Base-by-base conservation (phyloP, 1,140 invertebrate genomes). In the Lerema accius region DNA sequence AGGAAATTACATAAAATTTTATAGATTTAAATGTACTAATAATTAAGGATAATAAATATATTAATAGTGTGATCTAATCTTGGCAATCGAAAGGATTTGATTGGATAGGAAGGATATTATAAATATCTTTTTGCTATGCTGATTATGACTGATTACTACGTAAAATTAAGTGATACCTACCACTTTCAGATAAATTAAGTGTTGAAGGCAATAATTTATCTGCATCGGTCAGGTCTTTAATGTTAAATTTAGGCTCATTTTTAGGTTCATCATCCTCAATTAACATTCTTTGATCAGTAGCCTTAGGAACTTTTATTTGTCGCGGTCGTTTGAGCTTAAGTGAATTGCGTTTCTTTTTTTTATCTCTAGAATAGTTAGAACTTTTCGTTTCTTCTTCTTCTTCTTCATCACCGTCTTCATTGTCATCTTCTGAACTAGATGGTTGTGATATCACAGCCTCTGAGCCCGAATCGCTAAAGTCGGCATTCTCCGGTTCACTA, bases 141-240 rank as follows among this genome's bases (percentile, higher is more conserved):
- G n/a, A n/a, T n/a, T n/a, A n/a, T n/a, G n/a, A n/a, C n/a, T n/a
- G n/a, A 40, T 58, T 39, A 19, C 11, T 45, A 23, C 19, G 32
- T 48, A 14, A 23, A 3, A 23, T 2, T 23, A 23, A 3, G 19
- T 23, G 43, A 19, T 58, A 67, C 81, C 65, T 74, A 91, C 91
- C 91, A 85, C 91, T 92, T 76, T 92, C 91, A 42, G 91, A 92
- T 17, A 92, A 76, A 80, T 92, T 89, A 0, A 92, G 71, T 46
- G 87, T 64, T 7, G 86, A 72, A 19, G 91, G 91, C 43, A 92
- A 65, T 19, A 90, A 61, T 70, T 91, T 92, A 73, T 92, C 86
- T 55, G 82, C 78, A 43, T 90, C 91, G 15, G 89, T 87, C 55
- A 92, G 59, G 73, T 91, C 80, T 77, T 91, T 91, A 0, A 91